Conservation (phyloP, 2,113 vertebrate genomes). For the Porphyrio hochstetteri region DNA sequence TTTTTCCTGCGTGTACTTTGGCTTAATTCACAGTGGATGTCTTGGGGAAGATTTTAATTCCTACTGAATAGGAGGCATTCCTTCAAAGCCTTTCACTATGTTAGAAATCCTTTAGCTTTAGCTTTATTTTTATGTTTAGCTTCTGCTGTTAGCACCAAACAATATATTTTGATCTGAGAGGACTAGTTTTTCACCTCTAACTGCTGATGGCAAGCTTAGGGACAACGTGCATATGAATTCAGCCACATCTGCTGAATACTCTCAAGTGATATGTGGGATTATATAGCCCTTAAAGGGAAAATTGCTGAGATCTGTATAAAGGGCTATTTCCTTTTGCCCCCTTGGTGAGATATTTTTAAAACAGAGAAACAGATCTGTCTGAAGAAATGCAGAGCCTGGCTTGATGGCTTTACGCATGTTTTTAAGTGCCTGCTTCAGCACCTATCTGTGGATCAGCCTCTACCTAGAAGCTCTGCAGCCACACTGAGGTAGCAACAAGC, state of each 20-base stretch:
- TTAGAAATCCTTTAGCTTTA: not conserved
- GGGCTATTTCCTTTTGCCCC: not conserved
- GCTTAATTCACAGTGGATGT: not conserved
- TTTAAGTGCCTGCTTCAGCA: not conserved
- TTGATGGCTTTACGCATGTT: not conserved
- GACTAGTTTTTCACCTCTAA: not conserved
- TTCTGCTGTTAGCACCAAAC: not conserved
- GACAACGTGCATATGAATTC: not conserved
- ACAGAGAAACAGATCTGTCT: not conserved
- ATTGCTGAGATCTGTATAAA: not conserved
- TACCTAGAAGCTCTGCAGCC: not conserved
- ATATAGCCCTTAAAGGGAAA: not conserved
- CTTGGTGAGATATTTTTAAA: not conserved
- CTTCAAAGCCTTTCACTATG: not conserved
- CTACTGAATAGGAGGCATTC: not conserved
- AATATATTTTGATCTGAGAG: not conserved
- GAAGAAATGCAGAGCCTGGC: not conserved
- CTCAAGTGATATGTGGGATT: not conserved
- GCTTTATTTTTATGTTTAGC: not conserved
- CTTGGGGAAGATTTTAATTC: slow-evolving; percentile 20
- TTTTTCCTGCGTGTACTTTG: not conserved
- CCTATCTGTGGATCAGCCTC: not conserved
- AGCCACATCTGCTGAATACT: not conserved
- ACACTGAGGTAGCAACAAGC: not conserved
- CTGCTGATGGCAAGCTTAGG: not conserved